Percentiles rank a stretch among this genome's conserved stretches.
Evolutionary conservation across 2,888 invertebrate genomes (phyloP).

Genomic region (Galeruca laticollis): DNA sequence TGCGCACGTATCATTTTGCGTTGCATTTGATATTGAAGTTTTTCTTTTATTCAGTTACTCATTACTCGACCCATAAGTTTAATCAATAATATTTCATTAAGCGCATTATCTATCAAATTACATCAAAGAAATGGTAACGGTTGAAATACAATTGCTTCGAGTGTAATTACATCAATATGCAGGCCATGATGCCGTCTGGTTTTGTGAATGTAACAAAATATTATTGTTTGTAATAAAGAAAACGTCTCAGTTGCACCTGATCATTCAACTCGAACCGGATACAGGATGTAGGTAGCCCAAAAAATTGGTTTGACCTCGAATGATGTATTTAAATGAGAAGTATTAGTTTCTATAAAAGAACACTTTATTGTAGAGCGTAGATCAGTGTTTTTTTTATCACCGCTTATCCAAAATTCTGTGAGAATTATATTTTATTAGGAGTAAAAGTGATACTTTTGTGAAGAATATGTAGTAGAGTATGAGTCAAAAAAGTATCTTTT

Average conservation of each 20-base stretch:
- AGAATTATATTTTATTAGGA: too few species aligned
- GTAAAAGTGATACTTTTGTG: too few species aligned
- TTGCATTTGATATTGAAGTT: too few species aligned
- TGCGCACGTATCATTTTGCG: too few species aligned
- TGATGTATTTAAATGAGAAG: background rate
- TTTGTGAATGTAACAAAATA: slow-evolving; percentile 13
- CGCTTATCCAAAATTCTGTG: too few species aligned
- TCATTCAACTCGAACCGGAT: slow-evolving; percentile 2
- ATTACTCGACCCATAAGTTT: background rate
- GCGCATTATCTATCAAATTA: background rate
- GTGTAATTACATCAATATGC: slow-evolving; percentile 14
- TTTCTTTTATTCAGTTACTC: too few species aligned
- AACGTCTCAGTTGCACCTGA: slow-evolving; percentile 6
- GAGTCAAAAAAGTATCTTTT: too few species aligned
- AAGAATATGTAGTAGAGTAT: too few species aligned
- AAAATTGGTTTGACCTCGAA: slow-evolving; percentile 3
- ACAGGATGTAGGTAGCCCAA: slow-evolving; percentile 12
- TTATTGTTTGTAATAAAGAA: background rate
- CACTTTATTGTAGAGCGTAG: too few species aligned
- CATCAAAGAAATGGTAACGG: slow-evolving; percentile 4
- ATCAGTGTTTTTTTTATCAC: too few species aligned
- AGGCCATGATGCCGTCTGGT: background rate
- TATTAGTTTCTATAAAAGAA: background rate
- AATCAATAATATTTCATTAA: background rate
- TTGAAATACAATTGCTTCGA: slow-evolving; percentile 6